Evolutionary conservation across 2,113 vertebrate genomes (phyloP), one percentile per base, ranked within the genome.

Genomic region (Ranitomeya variabilis): DNA sequence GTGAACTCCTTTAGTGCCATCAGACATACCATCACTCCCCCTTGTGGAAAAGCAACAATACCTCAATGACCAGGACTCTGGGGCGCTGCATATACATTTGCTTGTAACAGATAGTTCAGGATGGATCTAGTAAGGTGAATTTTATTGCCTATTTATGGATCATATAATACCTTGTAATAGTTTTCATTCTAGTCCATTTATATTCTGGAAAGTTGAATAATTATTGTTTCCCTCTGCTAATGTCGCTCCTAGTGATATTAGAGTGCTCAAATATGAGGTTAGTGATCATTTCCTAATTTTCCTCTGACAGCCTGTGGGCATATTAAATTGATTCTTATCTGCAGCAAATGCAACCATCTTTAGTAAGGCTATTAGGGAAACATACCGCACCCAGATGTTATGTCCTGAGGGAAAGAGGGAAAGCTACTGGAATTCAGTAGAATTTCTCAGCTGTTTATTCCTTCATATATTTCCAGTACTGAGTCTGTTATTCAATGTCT

Each of bases 261-360:
- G 66, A 69, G 78, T 88, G 66, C 67, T 74, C 5, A 1, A 88
- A 74, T 81, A 73, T 82, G 66, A 88, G 52, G 66, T 88, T 74
- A 80, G 86, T 90, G 81, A 82, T 83, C 64, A 81, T 62, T 79
- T 89, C 90, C 69, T 81, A 31, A 86, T 89, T 86, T 59, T 85
- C 54, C 78, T 88, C 76, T 18, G 16, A 64, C 26, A 0, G 0
- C 87, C 76, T 60, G 73, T 79, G 86, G 85, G 64, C 87, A 85
- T 52, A 62, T 81, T 31, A 89, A 90, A 89, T 84, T 55, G 90
- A 90, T 77, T 80, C 10, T 6, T 77, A 67, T 54, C 90, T 74
- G 79, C 59, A 59, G 1, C 10, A 59, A 90, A 85, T 83, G 26
- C 37, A 85, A 66, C 52, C 0, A 15, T 86, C 88, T 86, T 90